These are phyloP conservation scores for Corvus cornix DNA, from an alignment of 2,113 vertebrate genomes.

Conservation along the genomic window DNA sequence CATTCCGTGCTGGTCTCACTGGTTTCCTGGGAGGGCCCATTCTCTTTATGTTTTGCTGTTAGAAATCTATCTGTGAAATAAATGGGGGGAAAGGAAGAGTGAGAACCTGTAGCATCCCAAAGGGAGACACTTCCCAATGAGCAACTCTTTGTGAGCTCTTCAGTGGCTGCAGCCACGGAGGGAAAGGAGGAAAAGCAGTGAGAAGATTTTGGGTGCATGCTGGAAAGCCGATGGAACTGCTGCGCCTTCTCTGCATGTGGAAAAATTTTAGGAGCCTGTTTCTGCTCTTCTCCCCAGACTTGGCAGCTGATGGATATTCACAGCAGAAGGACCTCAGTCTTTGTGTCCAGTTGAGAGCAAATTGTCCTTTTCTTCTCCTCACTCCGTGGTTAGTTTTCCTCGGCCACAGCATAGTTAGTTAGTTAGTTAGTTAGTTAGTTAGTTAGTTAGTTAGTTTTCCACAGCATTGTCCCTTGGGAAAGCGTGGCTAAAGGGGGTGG, in stretches of 20 bases:
- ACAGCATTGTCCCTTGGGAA: neutral
- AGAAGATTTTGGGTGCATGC: accelerated
- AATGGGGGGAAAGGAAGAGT: neutral
- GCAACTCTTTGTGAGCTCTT: neutral
- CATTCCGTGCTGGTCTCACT: neutral
- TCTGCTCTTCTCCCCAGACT: neutral
- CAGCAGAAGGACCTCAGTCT: neutral
- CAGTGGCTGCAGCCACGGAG: neutral
- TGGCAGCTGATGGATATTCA: neutral
- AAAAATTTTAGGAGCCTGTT: neutral
- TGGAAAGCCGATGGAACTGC: neutral
- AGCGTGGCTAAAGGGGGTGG: neutral
- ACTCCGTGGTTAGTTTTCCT: neutral
- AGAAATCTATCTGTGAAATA: neutral
- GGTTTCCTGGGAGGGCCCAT: neutral
- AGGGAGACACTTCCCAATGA: neutral
- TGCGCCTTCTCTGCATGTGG: neutral
- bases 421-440: too few species aligned
- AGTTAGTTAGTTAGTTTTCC: too few species aligned
- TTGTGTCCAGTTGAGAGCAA: neutral
- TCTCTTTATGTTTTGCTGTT: neutral
- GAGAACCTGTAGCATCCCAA: neutral
- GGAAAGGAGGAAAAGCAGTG: neutral
- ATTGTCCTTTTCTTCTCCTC: neutral
- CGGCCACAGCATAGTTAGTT: neutral